These are phyloP conservation scores for Anoplopoma fimbria DNA, from an alignment of 2,113 vertebrate genomes.

Conservation along the genomic window DNA sequence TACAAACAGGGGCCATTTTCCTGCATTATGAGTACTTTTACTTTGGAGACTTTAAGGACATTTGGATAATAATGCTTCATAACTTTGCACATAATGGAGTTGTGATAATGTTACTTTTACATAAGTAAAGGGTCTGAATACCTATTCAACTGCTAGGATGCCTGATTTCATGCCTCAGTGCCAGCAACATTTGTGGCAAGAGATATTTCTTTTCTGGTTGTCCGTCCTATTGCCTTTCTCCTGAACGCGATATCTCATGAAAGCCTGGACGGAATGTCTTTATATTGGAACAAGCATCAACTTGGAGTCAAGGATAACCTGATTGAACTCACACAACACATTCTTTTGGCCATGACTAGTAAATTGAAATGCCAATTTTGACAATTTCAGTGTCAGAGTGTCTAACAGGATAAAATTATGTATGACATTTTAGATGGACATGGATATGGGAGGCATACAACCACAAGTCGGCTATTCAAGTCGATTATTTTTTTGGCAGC, in stretches of 20 bases:
- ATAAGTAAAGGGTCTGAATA: neutral
- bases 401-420: neutral
- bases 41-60: neutral
- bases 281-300: neutral
- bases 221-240: no score
- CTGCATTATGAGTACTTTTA: neutral
- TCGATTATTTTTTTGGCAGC: neutral
- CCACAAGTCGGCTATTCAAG: neutral
- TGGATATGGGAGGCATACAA: neutral
- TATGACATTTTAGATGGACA: neutral
- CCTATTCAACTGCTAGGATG: neutral
- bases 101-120: neutral
- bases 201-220: neutral
- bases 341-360: neutral
- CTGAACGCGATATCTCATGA: no score
- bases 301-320: neutral
- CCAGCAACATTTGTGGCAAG: no score
- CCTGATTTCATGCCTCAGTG: neutral
- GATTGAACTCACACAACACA: neutral
- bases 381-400: neutral
- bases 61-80: neutral
- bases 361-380: neutral
- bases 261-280: neutral
- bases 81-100: neutral
- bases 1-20: neutral